Conservation (phyloP, 2,888 invertebrate genomes). For the Schizotus pectinicornis region DNA sequence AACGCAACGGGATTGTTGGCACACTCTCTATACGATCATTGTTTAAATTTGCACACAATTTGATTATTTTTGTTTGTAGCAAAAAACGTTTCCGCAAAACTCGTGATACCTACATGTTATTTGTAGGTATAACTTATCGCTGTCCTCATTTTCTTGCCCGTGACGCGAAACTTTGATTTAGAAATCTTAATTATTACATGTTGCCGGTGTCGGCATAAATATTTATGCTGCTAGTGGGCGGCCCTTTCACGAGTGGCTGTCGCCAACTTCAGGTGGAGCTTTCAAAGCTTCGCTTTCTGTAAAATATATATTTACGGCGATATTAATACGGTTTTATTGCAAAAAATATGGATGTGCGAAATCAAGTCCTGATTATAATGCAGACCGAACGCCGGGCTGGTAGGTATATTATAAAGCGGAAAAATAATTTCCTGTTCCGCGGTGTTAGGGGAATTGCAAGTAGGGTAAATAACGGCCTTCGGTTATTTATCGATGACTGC, state of each 20-base stretch:
- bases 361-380: constrained; percentile 47
- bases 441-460: constrained; percentile 47
- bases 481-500: constrained; percentile 39
- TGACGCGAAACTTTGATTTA: too few species aligned
- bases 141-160: too few species aligned
- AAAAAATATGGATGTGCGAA: constrained; percentile 40
- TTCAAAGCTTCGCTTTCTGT: too few species aligned
- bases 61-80: not conserved
- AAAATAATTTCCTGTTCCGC: constrained; percentile 52
- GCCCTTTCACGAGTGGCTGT: too few species aligned
- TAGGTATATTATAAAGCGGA: constrained; percentile 50
- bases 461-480: constrained; percentile 47
- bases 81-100: constrained; percentile 1
- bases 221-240: too few species aligned
- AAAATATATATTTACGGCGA: too few species aligned
- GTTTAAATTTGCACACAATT: constrained; percentile 6
- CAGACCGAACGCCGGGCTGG: constrained; percentile 45
- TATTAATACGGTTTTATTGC: not conserved
- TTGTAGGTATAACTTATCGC: too few species aligned
- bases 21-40: not conserved
- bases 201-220: too few species aligned
- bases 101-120: not conserved
- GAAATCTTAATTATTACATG: too few species aligned
- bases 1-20: not conserved
- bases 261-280: too few species aligned